Conservation (phyloP, 1,140 invertebrate species). For the Pteromalus puparum region DNA sequence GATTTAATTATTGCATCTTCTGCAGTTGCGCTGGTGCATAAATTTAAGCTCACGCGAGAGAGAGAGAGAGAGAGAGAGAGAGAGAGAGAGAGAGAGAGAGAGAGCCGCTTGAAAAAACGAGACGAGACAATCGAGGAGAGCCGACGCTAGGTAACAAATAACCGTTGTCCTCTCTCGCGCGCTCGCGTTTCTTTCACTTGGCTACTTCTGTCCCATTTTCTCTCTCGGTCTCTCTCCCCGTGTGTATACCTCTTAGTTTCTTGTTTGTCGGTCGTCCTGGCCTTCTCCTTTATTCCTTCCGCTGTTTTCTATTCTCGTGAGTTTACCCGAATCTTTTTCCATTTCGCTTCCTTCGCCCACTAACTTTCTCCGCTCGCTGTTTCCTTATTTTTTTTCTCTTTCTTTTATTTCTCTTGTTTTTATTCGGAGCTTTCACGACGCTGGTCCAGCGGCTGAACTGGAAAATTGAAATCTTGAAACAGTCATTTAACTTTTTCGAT, state of each 20-base stretch:
- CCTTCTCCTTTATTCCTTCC: background rate
- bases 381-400: background rate
- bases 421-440: background rate
- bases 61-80: too few relatives aligned
- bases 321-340: background rate
- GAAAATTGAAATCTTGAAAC: background rate
- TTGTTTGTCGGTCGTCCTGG: background rate
- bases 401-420: background rate
- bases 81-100: too few relatives aligned
- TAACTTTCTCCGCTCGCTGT: background rate
- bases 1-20: slow-evolving; percentile 5
- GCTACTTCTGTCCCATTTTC: slow-evolving; percentile 8
- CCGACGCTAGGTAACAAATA: background rate
- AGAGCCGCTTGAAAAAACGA: too few relatives aligned
- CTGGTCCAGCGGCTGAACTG: background rate
- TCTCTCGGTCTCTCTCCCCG: background rate
- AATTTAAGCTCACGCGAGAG: background rate
- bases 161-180: background rate
- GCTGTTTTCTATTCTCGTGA: background rate
- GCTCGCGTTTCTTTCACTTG: background rate
- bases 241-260: background rate
- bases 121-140: background rate
- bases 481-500: background rate
- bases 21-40: background rate
- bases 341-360: background rate